Evolutionary conservation across 2,888 invertebrate genomes (phyloP).

Genomic region (Tetramorium bicarinatum): DNA sequence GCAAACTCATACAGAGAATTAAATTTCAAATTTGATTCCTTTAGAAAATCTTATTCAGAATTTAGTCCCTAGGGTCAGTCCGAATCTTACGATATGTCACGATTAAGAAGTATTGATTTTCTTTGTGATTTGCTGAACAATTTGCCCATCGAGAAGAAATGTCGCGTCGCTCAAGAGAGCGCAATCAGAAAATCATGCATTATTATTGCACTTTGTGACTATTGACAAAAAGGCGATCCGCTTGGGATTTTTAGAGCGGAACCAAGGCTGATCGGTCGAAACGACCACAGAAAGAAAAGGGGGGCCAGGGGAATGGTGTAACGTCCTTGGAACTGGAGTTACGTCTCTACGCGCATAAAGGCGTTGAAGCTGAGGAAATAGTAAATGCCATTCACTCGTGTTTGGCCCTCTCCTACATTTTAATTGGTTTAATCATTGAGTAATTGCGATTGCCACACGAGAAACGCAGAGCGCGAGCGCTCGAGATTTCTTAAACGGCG

Average conservation of each 20-base stretch:
- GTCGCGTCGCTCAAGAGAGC: background rate
- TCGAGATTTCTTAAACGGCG: background rate
- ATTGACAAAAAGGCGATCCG: conserved; percentile 52
- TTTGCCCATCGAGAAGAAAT: background rate
- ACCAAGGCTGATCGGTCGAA: conserved; percentile 51
- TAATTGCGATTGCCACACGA: conserved; percentile 11
- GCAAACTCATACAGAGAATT: background rate
- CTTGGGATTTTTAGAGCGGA: conserved; percentile 66
- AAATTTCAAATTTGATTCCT: background rate
- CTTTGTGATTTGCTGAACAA: background rate
- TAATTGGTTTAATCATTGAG: conserved; percentile 9
- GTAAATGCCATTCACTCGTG: background rate
- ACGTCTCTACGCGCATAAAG: background rate
- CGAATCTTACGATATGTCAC: background rate
- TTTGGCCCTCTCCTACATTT: background rate
- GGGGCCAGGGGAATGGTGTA: background rate
- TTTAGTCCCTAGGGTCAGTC: background rate
- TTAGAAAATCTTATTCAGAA: background rate
- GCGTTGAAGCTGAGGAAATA: conserved; percentile 2
- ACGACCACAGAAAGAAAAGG: conserved; percentile 33
- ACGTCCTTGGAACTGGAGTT: conserved; percentile 35
- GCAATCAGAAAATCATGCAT: conserved; percentile 20
- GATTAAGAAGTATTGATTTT: background rate
- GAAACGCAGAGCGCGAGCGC: background rate
- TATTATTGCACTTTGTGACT: conserved; percentile 29